Percentiles rank a stretch among this genome's conserved stretches.
Evolutionary conservation across 1,140 invertebrate genomes (phyloP).

Genomic region (Nasonia longicornis): DNA sequence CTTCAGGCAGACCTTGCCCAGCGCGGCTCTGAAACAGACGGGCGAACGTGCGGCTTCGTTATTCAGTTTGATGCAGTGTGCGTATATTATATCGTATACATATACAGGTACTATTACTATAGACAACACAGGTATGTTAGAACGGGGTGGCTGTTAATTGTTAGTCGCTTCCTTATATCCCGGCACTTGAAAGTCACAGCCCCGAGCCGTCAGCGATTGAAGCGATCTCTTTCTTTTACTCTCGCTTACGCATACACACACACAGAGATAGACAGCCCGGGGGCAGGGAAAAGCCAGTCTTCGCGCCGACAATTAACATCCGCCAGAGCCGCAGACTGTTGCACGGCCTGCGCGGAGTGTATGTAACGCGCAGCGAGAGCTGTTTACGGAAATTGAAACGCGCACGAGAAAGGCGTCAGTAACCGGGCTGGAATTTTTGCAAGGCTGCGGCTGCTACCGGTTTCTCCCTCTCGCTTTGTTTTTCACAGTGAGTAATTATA

Average conservation of each 20-base stretch:
- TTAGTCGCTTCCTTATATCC: no score
- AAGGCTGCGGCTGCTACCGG: neutral
- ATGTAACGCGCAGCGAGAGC: slow-evolving; percentile 41
- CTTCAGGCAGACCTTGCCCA: slow-evolving; percentile 85
- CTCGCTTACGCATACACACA: neutral
- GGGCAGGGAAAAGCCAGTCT: neutral
- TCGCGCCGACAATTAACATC: slow-evolving; percentile 17
- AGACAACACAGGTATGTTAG: neutral
- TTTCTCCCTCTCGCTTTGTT: neutral
- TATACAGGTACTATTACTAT: neutral
- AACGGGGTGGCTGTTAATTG: no score
- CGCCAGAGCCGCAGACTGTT: neutral
- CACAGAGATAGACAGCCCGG: neutral
- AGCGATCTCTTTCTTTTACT: slow-evolving; percentile 4
- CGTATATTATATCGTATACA: neutral
- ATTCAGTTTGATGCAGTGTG: neutral
- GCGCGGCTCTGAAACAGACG: slow-evolving; percentile 74
- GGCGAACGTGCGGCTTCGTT: slow-evolving; percentile 18
- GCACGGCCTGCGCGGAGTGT: neutral
- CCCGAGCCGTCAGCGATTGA: neutral
- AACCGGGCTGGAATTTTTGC: neutral
- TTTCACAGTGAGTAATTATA: neutral
- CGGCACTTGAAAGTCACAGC: neutral
- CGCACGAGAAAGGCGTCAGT: neutral
- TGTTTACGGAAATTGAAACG: slow-evolving; percentile 51